Evolutionary conservation across 2,888 invertebrate species (phyloP).

Genomic region (Hydriomena furcata): DNA sequence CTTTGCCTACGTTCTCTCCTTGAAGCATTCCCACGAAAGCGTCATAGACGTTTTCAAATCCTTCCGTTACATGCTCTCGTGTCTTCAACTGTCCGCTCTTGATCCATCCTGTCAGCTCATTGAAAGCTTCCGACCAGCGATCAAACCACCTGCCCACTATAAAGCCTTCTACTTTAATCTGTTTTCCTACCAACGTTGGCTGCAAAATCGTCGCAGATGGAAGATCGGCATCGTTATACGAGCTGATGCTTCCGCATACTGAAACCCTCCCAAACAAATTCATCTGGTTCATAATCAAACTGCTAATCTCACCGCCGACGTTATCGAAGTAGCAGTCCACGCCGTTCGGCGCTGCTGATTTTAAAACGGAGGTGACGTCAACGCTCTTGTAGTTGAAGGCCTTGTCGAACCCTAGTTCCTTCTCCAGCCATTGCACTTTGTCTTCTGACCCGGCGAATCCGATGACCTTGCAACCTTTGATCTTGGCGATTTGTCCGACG

Average conservation of each 20-base stretch:
- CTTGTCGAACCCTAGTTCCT: conserved; percentile 86
- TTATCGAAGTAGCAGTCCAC: conserved; percentile 91
- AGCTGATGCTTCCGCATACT: conserved; percentile 68
- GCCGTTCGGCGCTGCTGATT: conserved; percentile 86
- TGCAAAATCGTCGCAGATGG: conserved; percentile 71
- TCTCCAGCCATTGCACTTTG: conserved; percentile 86
- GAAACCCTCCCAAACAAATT: conserved; percentile 84
- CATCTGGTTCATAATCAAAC: conserved; percentile 84
- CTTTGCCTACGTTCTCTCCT: conserved; percentile 88
- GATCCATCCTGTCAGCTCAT: conserved; percentile 84
- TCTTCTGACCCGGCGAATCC: conserved; percentile 74
- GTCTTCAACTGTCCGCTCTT: conserved; percentile 86
- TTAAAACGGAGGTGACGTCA: conserved; percentile 78
- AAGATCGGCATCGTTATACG: conserved; percentile 52
- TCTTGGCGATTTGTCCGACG: conserved; percentile 79
- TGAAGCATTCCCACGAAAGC: conserved; percentile 86
- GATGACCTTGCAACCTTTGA: conserved; percentile 81
- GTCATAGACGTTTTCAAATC: conserved; percentile 87
- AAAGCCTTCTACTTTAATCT: conserved; percentile 84
- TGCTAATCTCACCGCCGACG: conserved; percentile 87
- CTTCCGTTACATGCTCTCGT: conserved; percentile 86
- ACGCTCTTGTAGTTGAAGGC: conserved; percentile 89
- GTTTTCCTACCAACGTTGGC: conserved; percentile 76
- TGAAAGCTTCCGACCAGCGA: conserved; percentile 83
- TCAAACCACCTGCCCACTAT: conserved; percentile 74